Evolutionary conservation across 2,888 invertebrate genomes (phyloP).

Genomic region (Leucophenga montana): DNA sequence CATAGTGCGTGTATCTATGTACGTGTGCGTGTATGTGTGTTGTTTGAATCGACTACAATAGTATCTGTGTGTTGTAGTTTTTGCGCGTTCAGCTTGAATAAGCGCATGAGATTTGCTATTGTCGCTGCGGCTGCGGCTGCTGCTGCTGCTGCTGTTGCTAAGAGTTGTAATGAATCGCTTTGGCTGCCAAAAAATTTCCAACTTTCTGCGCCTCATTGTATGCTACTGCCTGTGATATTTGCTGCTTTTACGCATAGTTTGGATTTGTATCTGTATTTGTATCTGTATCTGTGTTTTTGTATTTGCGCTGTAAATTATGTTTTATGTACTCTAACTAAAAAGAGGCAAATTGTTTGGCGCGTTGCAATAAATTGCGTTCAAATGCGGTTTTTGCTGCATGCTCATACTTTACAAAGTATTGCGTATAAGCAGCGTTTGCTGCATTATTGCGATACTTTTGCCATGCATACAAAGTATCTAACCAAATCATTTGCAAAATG

Average conservation of each 20-base stretch:
- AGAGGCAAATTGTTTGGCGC: slow-evolving; percentile 15
- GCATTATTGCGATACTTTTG: background rate
- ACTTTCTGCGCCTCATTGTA: no score
- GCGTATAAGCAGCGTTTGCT: slow-evolving; percentile 13
- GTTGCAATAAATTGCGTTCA: background rate
- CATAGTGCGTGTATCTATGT: background rate
- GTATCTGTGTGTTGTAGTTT: background rate
- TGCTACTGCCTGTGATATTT: no score
- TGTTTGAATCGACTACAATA: no score
- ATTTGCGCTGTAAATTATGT: background rate
- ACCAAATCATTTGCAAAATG: no score
- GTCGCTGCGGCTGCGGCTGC: background rate
- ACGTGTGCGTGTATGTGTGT: slow-evolving; percentile 1
- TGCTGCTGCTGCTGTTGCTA: no score
- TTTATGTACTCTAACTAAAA: background rate
- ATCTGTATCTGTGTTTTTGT: slow-evolving; percentile 39
- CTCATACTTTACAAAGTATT: no score
- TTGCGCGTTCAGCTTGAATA: background rate
- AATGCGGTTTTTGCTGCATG: background rate
- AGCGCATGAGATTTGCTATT: background rate
- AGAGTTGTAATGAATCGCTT: background rate
- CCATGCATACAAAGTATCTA: no score
- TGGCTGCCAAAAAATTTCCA: background rate
- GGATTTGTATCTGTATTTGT: slow-evolving; percentile 49
- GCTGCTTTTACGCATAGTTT: slow-evolving; percentile 29